Evolutionary conservation across 1,140 invertebrate species (phyloP), one percentile per base, ranked within the genome.

Genomic region (Triops cancriformis): DNA sequence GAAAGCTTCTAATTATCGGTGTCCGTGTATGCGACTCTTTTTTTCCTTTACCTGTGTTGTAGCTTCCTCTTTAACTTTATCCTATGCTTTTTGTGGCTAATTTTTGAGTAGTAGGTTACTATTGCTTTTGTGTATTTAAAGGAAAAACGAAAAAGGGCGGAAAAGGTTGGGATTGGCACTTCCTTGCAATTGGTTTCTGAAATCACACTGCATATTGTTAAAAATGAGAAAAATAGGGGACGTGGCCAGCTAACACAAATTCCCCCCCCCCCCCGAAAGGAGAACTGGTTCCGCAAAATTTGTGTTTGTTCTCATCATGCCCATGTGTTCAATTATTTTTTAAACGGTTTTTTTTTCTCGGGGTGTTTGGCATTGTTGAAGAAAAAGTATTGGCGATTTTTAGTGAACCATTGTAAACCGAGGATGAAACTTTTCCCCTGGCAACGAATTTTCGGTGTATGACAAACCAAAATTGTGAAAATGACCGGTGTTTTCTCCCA

Each of bases 151-250:
- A 37, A 37, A n/a, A 23, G 51, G 51, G 51, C 51, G 51, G 51
- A 23, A 64, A 64, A 64, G 51, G 51, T 64, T 64, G 14, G 51
- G 51, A 64, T 64, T 64, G 51, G 51, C 51, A 64, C 51, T 64
- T 64, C 51, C 51, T 64, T 64, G 51, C 51, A 64, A 64, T 64
- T 64, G 51, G 51, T 64, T 64, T 64, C 51, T 64, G 51, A 64
- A 64, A 64, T 64, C 51, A 37, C 31, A 23, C 51, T 64, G n/a
- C 51, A 64, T 64, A 64, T n/a, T 64, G 51, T 37, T 37, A 37
- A 37, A 37, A 37, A n/a, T n/a, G n/a, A 37, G 31, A 37, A 37
- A 37, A 37, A 37, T 37, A 37, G 31, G 31, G 31, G 31, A 37
- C 31, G 31, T 37, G 31, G 31, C 31, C 31, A 37, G 31, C 31